Base-by-base conservation (phyloP, 2,888 invertebrate genomes). In the Entomobrya multifasciata region DNA sequence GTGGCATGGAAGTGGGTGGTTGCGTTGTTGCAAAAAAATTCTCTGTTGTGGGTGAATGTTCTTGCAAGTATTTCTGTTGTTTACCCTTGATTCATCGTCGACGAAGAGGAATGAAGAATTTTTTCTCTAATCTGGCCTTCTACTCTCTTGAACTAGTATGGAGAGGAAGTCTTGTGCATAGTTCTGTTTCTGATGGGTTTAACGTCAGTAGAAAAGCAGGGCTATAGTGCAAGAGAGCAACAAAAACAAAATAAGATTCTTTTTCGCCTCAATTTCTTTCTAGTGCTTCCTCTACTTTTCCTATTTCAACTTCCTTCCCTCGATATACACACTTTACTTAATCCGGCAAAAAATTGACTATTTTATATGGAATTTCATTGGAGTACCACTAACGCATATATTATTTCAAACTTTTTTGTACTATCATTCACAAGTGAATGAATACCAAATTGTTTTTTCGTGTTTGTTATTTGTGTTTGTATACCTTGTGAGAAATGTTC, bases 81-180 rank as follows among this genome's bases (percentile, higher is more conserved):
- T 72, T 72, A 72, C 72, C 72, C 72, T 72, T 49, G 72, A 67
- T 67, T 67, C n/a, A n/a, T n/a, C n/a, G n/a, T n/a, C n/a, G n/a
- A n/a, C n/a, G n/a, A n/a, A n/a, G n/a, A n/a, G n/a, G n/a, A n/a
- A n/a, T n/a, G n/a, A n/a, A n/a, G n/a, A n/a, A n/a, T n/a, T n/a
- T n/a, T 67, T 67, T 57, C 20, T n/a, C 11, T 25, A 17, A 10
- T 57, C 1, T 57, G 20, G 5, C 11, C 11, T n/a, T n/a, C n/a
- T n/a, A n/a, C n/a, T n/a, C n/a, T n/a, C n/a, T n/a, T 60, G 20
- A 15, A 27, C 15, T 60, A 20, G 60, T 6, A 60, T 0, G 30
- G 15, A n/a, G 10, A 60, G 17, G 27, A 60, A 60, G 5, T 15
- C 27, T 25, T 15, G 6, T 15, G 36, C 8, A 30, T 30, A 13